Evolutionary conservation across 1,140 invertebrate species (phyloP).

Genomic region (Ganaspis sp.): DNA sequence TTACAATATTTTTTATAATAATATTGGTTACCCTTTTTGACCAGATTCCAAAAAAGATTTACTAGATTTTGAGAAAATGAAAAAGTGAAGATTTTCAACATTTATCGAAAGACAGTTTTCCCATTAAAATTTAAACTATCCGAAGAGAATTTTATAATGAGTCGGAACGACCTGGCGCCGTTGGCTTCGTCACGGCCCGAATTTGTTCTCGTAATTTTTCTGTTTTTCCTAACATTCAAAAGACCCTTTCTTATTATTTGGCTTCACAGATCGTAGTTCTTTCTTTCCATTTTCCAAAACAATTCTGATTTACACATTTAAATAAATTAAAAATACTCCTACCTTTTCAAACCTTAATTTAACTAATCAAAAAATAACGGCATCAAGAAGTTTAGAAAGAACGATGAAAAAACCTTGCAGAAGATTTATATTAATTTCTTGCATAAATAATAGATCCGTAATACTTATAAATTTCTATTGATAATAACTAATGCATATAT

Average conservation of each 20-base stretch:
- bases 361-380: background rate
- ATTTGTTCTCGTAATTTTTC: conserved; percentile 60
- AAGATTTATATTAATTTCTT: no score
- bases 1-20: no score
- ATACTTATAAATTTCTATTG: no score
- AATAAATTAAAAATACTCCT: no score
- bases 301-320: no score
- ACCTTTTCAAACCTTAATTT: no score
- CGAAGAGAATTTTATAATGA: conserved; percentile 73
- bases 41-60: no score
- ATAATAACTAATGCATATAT: no score
- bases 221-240: conserved; percentile 40
- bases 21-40: no score
- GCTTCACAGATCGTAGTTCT: background rate
- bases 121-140: conserved; percentile 31
- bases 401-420: background rate
- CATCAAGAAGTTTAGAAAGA: background rate
- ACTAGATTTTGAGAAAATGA: background rate
- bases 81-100: background rate
- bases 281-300: no score
- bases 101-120: background rate
- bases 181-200: conserved; percentile 67
- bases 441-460: no score
- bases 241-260: conserved; percentile 24
- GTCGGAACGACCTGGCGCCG: conserved; percentile 68